Evolutionary conservation across 2,888 invertebrate species (phyloP), one percentile per base, ranked within the genome.

Genomic region (Hydrotaea diabolus): DNA sequence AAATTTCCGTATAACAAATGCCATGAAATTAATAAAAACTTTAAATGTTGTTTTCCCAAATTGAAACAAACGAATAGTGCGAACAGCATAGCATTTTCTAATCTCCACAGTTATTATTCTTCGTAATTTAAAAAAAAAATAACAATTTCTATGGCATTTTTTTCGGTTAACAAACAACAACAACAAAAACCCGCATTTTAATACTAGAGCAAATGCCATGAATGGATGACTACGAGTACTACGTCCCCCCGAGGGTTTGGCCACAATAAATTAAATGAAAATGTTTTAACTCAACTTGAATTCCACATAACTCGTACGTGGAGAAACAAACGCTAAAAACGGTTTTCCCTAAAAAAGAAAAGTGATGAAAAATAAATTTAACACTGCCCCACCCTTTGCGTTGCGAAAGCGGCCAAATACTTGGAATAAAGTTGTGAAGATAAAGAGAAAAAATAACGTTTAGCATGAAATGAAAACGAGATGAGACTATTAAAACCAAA

Each of bases 321-420:
- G 15, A 36, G 31, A 62, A 31, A 31, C 31, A 31, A 31, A 31
- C 31, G 31, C 31, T 31, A 31, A 31, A 31, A 31, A 36, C n/a
- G 15, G 36, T 62, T 36, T 36, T 7, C 26, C 62, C 26, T 0
- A 62, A n/a, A n/a, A 66, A 23, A 39, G 9, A 53, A 26, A 74
- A 79, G 53, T 64, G 26, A 76, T 77, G 66, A 73, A 66, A 73
- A 55, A 73, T 73, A 59, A 59, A 15, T 57, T 73, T 57, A 49
- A 66, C 66, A 73, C 43, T 49, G 15, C 53, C 21, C 11, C n/a
- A 4, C 49, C 49, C 31, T 31, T 2, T 31, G 31, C 7, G 13
- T 15, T 64, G 53, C 72, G 13, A n/a, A 57, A 57, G 39, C 31
- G 1, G 5, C 36, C 46, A 73, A 77, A 77, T 64, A 73, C 49